phyloP scores from a whole-genome alignment of 2,113 vertebrate genomes.

The Gasterosteus aculeatus region DNA sequence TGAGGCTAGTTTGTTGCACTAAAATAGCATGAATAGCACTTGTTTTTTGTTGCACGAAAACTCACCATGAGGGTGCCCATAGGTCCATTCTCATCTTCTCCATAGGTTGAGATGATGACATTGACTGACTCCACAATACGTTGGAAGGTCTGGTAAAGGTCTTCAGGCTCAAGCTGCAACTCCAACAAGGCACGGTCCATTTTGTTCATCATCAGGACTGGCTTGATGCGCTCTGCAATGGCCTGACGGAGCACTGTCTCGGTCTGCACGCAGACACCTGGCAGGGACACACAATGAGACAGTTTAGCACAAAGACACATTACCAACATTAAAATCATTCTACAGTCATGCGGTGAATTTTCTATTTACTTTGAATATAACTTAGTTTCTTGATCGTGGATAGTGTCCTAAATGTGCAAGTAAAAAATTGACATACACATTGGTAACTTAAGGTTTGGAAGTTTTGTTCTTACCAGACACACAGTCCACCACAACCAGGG shows the following conservation, averaged over 20 bases:
- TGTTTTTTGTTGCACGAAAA: too few relatives aligned
- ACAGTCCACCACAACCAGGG: conserved; percentile 95
- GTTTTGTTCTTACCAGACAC: conserved; percentile 88
- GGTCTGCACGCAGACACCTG: conserved; percentile 96
- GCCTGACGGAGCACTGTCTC: conserved; percentile 97
- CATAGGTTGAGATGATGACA: conserved; percentile 94
- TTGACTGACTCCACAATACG: conserved; percentile 95
- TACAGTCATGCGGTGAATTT: too few relatives aligned
- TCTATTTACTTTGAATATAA: too few relatives aligned
- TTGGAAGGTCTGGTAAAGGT: conserved; percentile 96
- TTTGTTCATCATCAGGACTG: conserved; percentile 99
- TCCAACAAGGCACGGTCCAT: conserved; percentile 97
- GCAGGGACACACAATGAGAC: neutral
- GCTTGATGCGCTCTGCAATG: conserved; percentile 94
- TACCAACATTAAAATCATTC: too few relatives aligned
- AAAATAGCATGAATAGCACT: too few relatives aligned
- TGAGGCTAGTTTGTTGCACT: neutral
- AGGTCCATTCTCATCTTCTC: conserved; percentile 90
- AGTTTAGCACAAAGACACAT: neutral
- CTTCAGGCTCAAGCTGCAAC: conserved; percentile 91
- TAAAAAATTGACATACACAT: neutral
- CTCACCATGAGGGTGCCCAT: conserved; percentile 96
- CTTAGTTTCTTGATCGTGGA: too few relatives aligned
- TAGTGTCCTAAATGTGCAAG: neutral
- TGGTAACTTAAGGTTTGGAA: too few relatives aligned